Evolutionary conservation across 2,888 invertebrate species (phyloP), one percentile per base, ranked within the genome.

Genomic region (Dicycla oo): DNA sequence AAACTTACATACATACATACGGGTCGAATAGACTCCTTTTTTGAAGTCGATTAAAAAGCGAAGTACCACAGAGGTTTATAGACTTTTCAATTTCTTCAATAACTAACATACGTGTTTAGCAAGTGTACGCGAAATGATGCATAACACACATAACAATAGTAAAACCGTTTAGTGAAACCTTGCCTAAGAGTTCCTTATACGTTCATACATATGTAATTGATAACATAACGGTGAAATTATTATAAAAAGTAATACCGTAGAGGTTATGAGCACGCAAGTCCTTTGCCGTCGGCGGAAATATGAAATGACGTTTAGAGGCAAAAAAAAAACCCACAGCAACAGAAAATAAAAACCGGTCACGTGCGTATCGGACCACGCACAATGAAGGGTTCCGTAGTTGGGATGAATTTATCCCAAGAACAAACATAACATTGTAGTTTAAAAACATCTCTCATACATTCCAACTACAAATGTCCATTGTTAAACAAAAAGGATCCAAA

Each of bases 61-160:
- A n/a, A n/a, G n/a, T n/a, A n/a, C n/a, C n/a, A n/a, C n/a, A 45
- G 30, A 56, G 26, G 51, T 66, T 72, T 30, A 54, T 38, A 43
- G 40, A 51, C 23, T 81, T 71, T 68, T 10, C 57, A 15, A 57
- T 69, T 66, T 78, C 43, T 60, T 64, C 15, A 45, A 51, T 57
- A 57, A 67, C 34, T 57, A 57, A 67, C 30, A 56, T 69, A 53
- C 72, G 34, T 56, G 78, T 78, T 69, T 53, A 53, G 58, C 63
- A 49, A 45, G 72, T 72, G 7, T n/a, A 43, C 15, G 56, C 3
- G 66, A 72, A 80, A 64, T 64, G 56, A 69, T 73, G 73, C 72
- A 57, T 81, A 57, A 26, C 68, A 45, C 30, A 77, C 77, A 81
- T 65, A 72, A 66, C 56, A 78, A 62, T 66, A 34, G 54, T 23